Evolutionary conservation across 2,797 vertebrate genomes (phyloP).

Genomic region (Manis crassicaudata): DNA sequence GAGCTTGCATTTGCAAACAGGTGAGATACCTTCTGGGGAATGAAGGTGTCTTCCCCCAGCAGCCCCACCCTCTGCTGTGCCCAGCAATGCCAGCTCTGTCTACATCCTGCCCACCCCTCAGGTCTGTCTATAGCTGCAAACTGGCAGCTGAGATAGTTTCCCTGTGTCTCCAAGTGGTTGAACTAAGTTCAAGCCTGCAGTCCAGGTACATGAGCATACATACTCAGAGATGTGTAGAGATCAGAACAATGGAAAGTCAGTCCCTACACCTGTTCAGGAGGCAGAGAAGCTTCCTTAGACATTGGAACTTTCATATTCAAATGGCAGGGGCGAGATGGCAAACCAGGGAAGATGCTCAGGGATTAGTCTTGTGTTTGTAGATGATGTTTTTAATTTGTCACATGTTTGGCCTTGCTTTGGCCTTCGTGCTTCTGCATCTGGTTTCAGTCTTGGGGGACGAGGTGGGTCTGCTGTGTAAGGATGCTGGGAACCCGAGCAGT

Average conservation of each 20-base stretch:
- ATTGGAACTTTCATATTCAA: background rate
- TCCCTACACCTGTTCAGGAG: background rate
- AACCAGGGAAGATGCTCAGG: background rate
- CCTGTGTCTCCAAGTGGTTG: background rate
- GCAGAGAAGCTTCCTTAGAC: background rate
- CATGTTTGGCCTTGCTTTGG: background rate
- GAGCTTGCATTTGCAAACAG: background rate
- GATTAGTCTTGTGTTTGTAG: background rate
- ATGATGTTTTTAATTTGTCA: background rate
- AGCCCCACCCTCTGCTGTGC: background rate
- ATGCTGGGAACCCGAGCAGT: rapidly evolving
- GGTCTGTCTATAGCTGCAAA: background rate
- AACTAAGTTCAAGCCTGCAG: background rate
- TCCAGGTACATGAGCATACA: rapidly evolving
- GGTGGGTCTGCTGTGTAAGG: background rate
- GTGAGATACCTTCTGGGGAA: background rate
- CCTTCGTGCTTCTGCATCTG: background rate
- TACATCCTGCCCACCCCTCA: background rate
- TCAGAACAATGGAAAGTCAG: background rate
- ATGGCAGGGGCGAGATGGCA: background rate
- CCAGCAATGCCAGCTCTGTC: background rate
- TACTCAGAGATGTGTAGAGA: background rate
- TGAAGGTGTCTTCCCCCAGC: background rate
- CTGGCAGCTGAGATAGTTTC: background rate
- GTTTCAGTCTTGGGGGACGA: background rate